Evolutionary conservation across 2,888 invertebrate genomes (phyloP).

Genomic region (Entomobrya proxima): DNA sequence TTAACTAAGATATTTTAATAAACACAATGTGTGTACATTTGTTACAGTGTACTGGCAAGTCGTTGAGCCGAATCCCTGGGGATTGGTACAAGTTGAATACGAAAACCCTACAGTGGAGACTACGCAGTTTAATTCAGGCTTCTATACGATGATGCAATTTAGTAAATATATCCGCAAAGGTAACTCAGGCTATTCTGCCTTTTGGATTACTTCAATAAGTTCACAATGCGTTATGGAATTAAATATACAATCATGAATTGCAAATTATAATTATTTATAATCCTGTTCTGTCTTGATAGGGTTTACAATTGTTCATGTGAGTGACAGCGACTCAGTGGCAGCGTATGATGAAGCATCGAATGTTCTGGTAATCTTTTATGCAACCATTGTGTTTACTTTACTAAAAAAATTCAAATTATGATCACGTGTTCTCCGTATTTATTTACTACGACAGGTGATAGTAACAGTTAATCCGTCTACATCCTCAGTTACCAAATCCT

Average conservation of each 20-base stretch:
- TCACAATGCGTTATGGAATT: too few relatives aligned
- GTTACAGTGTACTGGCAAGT: conserved; percentile 75
- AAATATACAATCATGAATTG: too few relatives aligned
- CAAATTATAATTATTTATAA: too few relatives aligned
- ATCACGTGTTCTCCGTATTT: too few relatives aligned
- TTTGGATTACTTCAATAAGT: not conserved
- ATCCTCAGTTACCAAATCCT: too few relatives aligned
- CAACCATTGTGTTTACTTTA: too few relatives aligned
- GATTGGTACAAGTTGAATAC: conserved; percentile 72
- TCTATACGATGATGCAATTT: conserved; percentile 72
- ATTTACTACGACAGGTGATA: too few relatives aligned
- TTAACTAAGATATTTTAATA: not conserved
- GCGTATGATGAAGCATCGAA: conserved; percentile 66
- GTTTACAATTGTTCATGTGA: conserved; percentile 66
- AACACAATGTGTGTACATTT: not conserved
- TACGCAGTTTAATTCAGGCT: conserved; percentile 72
- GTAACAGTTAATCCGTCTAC: too few relatives aligned
- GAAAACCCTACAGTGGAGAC: conserved; percentile 60
- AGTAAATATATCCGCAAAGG: conserved; percentile 74
- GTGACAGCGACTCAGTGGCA: conserved; percentile 67
- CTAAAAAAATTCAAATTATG: too few relatives aligned
- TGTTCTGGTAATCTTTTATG: conserved; percentile 62
- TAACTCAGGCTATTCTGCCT: not conserved
- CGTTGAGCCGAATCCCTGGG: conserved; percentile 72
- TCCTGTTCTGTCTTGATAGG: conserved; percentile 49